Base-by-base conservation (phyloP, 2,888 invertebrate genomes). In the Plebejus anna region DNA sequence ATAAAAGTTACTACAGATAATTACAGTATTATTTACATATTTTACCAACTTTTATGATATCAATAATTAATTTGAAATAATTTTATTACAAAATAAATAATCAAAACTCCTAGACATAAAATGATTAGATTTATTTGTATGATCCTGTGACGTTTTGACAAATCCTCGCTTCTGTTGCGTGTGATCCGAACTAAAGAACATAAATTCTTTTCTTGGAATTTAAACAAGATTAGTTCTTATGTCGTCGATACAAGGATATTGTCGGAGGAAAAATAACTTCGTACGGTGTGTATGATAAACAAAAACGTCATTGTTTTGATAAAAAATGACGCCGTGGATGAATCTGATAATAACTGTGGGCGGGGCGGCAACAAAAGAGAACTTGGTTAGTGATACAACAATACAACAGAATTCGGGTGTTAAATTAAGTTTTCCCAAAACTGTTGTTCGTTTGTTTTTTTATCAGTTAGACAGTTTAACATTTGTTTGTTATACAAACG, bases 291-390 rank as follows among this genome's bases (percentile, higher is more conserved):
- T 59, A 22, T 22, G 55, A 55, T 55, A 55, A 80, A 81, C 78
- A 89, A 89, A 90, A 92, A 87, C 76, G 84, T 89, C 90, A 92
- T 94, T 94, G 92, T 94, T 94, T 94, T 93, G 90, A 90, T 93
- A 94, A 94, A 94, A 94, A 94, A 94, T 92, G 89, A 92, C 90
- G 90, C 89, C 90, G 89, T 83, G 85, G 86, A 89, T 88, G 87
- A 86, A 92, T 93, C 91, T 90, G 94, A 94, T 92, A 94, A 94
- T 94, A 88, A 86, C 84, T 86, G 93, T 92, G 85, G 94, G 94
- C 89, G 92, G 91, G 83, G 89, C 85, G 77, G 77, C 81, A 91
- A 92, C 91, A 94, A 93, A 89, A 85, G 90, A 89, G 87, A 87
- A 87, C 89, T 92, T 90, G 93, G 93, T 94, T 94, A 87, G 90